Evolutionary conservation across 2,113 vertebrate species (phyloP).

Genomic region (Myiopsitta monachus): DNA sequence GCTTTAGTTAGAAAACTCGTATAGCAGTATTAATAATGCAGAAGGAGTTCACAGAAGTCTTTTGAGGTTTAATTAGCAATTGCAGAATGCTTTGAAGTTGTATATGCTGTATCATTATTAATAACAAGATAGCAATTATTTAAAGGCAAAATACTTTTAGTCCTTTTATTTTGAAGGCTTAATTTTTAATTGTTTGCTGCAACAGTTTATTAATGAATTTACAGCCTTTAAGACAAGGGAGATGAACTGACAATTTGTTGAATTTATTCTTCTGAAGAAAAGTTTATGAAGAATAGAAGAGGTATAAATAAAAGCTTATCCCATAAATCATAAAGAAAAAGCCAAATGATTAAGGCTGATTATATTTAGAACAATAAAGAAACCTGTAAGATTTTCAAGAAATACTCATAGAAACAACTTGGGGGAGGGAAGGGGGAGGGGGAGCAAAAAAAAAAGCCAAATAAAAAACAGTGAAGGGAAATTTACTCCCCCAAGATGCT

Average conservation of each 20-base stretch:
- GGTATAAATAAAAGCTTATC: background rate
- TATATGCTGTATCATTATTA: background rate
- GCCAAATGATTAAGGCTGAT: background rate
- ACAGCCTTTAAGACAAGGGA: background rate
- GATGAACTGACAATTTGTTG: background rate
- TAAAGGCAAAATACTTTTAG: background rate
- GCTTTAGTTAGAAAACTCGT: background rate
- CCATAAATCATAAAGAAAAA: background rate
- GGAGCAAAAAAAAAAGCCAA: background rate
- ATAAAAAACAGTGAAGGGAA: background rate
- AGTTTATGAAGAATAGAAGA: background rate
- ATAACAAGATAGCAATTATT: background rate
- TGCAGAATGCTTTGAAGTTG: background rate
- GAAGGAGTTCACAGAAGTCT: background rate
- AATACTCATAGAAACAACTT: background rate
- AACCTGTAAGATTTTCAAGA: background rate
- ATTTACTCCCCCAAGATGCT: background rate
- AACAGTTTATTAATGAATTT: background rate
- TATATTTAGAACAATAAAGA: background rate
- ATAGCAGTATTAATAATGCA: background rate
- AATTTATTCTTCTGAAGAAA: background rate
- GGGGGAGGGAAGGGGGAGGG: background rate
- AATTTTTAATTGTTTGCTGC: background rate
- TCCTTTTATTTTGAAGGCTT: background rate
- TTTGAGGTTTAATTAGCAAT: background rate